Base-by-base conservation (phyloP, 1,140 invertebrate species). In the Drosophila nigrodunni region DNA sequence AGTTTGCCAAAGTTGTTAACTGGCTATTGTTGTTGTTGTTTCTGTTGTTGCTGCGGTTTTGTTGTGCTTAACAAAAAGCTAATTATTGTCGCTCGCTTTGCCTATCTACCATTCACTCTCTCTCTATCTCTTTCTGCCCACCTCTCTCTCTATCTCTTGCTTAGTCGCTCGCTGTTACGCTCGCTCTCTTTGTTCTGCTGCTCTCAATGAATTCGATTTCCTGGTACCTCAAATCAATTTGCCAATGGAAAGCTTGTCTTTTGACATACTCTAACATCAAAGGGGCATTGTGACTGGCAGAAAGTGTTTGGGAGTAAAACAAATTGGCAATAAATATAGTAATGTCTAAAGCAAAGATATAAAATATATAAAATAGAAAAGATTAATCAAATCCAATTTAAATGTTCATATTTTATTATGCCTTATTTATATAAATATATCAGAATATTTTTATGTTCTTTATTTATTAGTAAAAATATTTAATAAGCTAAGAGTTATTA, bases 11-110 rank as follows among this genome's bases (percentile, higher is more conserved):
- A 74, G 71, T 61, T 74, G 71, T 74, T 71, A 71, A 65, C 68
- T 64, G 39, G 21, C 34, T 44, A 65, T 65, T 74, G 47, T 62
- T 57, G 50, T 61, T 74, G 65, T 57, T 67, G n/a, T 41, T 55
- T n/a, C n/a, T 72, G 18, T 49, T 55, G 35, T 47, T 71, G 39
- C 58, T 74, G 37, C 25, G 49, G 35, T 74, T 57, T 61, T 65
- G 67, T 70, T 66, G 68, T 70, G 74, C 68, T 76, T 60, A 72
- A 72, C 74, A 72, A 66, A 30, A 72, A 72, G 74, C 68, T 76
- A 76, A 76, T 76, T 76, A 71, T 71, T 75, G 68, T 71, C 52
- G 52, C 18, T 34, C 35, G 21, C 52, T 46, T 39, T 50, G 11
- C n/a, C 65, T 47, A 50, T 54, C 39, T 30, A 30, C 25, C 25